Conservation (phyloP, 2,888 invertebrate genomes). For the Rotaria sp. region DNA sequence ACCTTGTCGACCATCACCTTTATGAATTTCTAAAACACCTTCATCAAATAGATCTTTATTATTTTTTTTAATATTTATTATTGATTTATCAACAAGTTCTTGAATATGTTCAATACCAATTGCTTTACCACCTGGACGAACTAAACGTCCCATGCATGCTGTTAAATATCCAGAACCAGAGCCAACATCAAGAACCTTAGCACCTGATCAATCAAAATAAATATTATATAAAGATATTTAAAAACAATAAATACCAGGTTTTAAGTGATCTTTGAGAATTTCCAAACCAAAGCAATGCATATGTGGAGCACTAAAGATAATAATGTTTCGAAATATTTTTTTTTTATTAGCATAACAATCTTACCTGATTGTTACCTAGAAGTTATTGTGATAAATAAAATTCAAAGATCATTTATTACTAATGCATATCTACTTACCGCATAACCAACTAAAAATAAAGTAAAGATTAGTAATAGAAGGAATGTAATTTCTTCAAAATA, state of each 20-base stretch:
- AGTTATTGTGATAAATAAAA: not conserved
- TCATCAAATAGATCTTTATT: not conserved
- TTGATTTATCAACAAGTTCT: slow-evolving; percentile 61
- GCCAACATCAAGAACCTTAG: slow-evolving; percentile 58
- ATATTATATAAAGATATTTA: not conserved
- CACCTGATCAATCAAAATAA: slow-evolving; percentile 47
- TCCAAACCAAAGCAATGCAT: slow-evolving; percentile 55
- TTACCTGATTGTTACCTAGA: not conserved
- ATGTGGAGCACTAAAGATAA: slow-evolving; percentile 29
- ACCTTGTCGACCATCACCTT: slow-evolving; percentile 54
- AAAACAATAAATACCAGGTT: slow-evolving; percentile 42
- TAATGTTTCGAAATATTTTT: no score
- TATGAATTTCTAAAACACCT: not conserved
- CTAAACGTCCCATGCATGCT: slow-evolving; percentile 56
- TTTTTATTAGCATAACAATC: not conserved
- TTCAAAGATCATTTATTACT: not conserved
- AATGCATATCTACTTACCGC: not conserved
- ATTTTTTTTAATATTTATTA: slow-evolving; percentile 63
- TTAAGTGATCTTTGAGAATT: slow-evolving; percentile 50
- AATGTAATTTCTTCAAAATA: not conserved
- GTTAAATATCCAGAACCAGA: slow-evolving; percentile 56
- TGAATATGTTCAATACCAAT: slow-evolving; percentile 56
- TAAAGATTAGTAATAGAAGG: not conserved
- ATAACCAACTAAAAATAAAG: not conserved
- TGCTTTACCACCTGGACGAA: slow-evolving; percentile 47